Conservation (phyloP, 2,797 vertebrate species). For the Salarias fasciatus region DNA sequence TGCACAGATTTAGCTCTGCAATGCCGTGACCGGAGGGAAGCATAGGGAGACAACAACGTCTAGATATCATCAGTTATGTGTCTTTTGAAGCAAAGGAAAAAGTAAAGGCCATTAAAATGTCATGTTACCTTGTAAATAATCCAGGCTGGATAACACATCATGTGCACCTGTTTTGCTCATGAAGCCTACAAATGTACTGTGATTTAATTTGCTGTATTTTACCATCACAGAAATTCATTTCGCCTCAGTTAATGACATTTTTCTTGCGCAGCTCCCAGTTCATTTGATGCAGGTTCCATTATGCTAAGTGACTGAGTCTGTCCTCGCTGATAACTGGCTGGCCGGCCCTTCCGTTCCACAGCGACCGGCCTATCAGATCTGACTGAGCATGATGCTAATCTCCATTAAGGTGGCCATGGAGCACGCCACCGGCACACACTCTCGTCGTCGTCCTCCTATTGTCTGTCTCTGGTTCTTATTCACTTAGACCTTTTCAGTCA, state of each 20-base stretch:
- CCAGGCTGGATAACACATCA: constrained; percentile 23
- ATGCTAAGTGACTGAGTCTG: constrained; percentile 73
- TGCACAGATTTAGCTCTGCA: constrained; percentile 8
- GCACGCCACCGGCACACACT: constrained; percentile 12
- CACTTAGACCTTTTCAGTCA: constrained; percentile 20
- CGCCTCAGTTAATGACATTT: constrained; percentile 63
- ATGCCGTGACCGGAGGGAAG: background rate
- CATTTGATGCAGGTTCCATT: constrained; percentile 78
- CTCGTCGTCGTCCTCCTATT: constrained; percentile 16
- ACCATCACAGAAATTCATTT: constrained; percentile 59
- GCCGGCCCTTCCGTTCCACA: constrained; percentile 63
- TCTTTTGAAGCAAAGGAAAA: constrained; percentile 3
- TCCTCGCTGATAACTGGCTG: constrained; percentile 75
- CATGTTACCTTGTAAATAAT: constrained; percentile 26
- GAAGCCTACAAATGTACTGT: constrained; percentile 47
- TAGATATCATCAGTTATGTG: constrained; percentile 1
- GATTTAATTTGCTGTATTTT: constrained; percentile 64
- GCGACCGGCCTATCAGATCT: constrained; percentile 74
- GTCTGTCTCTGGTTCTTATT: constrained; percentile 30
- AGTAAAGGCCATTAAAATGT: constrained; percentile 13
- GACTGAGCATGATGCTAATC: constrained; percentile 79
- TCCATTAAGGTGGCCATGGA: constrained; percentile 68
- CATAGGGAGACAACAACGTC: background rate
- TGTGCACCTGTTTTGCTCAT: constrained; percentile 44
- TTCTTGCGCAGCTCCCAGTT: constrained; percentile 57